Evolutionary conservation across 2,888 invertebrate species (phyloP).

Genomic region (Operophtera brumata): DNA sequence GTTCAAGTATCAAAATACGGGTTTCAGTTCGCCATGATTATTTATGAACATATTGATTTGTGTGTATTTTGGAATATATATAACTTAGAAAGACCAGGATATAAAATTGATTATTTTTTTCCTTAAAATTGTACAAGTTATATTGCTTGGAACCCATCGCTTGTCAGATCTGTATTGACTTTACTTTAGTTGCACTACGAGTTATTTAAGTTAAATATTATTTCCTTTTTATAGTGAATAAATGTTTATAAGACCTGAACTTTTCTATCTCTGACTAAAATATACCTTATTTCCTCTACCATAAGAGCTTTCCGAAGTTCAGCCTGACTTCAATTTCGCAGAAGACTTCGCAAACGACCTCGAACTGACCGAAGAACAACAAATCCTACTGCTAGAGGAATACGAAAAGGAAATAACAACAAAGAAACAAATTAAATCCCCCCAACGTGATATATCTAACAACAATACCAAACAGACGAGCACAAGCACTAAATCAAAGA

Average conservation of each 20-base stretch:
- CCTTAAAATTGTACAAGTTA: too few species aligned
- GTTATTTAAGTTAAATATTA: not conserved
- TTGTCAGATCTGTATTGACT: too few species aligned
- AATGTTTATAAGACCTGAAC: conserved; percentile 19
- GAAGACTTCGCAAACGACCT: conserved; percentile 84
- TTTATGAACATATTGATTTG: too few species aligned
- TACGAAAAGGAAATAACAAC: conserved; percentile 83
- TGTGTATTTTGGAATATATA: too few species aligned
- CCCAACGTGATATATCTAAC: conserved; percentile 56
- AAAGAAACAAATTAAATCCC: conserved; percentile 61
- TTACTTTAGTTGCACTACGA: too few species aligned
- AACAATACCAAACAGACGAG: conserved; percentile 58
- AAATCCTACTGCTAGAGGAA: conserved; percentile 83
- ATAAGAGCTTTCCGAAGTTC: conserved; percentile 18
- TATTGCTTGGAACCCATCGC: too few species aligned
- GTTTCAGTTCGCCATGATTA: too few species aligned
- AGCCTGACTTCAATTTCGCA: conserved; percentile 48
- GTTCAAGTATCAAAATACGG: too few species aligned
- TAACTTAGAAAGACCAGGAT: too few species aligned
- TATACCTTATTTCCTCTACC: conserved; percentile 21
- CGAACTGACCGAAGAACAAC: conserved; percentile 86
- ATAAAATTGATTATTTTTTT: too few species aligned
- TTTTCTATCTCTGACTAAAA: conserved; percentile 23
- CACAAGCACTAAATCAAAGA: conserved; percentile 40
- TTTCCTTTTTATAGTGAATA: conserved; percentile 8